Evolutionary conservation across 2,888 invertebrate genomes (phyloP), one percentile per base, ranked within the genome.

Genomic region (Drosophila neonasuta): DNA sequence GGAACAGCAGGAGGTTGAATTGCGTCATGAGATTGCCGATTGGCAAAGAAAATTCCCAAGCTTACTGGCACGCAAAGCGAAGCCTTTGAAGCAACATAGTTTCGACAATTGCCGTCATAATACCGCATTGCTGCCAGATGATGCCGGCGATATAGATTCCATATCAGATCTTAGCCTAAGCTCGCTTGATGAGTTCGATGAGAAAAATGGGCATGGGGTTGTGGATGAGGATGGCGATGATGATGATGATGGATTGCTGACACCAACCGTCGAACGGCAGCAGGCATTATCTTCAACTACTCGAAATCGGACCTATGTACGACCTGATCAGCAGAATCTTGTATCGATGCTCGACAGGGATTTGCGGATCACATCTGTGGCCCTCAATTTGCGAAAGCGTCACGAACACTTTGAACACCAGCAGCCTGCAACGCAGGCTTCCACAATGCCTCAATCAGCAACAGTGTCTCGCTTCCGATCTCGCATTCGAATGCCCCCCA

Each of bases 11-110:
- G 88, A 88, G 41, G 74, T 84, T 1, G 90, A 91, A 30, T 68
- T 91, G 9, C 84, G 85, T 1, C 81, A 87, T 24, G 91, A 91
- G 77, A 89, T 91, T 41, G 72, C 81, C 11, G 91, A 90, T 54
- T 91, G 91, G 91, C 90, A 89, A 48, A 80, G 68, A 0, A 89
- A 90, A 61, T 91, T 91, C 57, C 91, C 91, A 1, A 73, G 72
- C 7, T 42, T 90, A 45, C 46, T 89, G 9, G 70, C 58, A n/a
- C 69, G 64, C 24, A 76, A 74, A 61, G 62, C 69, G 1, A 66
- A 74, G 20, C 65, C 76, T 0, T 36, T 80, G 9, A 69, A 75
- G 8, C 77, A 77, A 39, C 68, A 77, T n/a, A 86, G 75, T 17
- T 74, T 80, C 29, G 85, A 86, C n/a, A 75, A 63, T 57, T 59